These are phyloP conservation scores for Drosophila paracracens DNA, from an alignment of 2,888 invertebrate genomes.

Conservation along the genomic window DNA sequence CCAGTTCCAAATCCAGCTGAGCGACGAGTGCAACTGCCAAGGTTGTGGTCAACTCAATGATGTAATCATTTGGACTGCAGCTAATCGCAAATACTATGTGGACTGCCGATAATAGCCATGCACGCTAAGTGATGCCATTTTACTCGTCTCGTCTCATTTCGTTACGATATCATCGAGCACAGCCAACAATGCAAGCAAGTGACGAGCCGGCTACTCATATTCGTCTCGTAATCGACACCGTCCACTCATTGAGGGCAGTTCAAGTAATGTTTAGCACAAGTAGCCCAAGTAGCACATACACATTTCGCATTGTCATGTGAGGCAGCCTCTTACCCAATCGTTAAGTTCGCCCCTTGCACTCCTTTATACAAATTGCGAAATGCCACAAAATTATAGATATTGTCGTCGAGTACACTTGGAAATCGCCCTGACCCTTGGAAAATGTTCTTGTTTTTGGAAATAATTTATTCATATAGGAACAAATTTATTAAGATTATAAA, in stretches of 20 bases:
- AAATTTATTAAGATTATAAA: background rate
- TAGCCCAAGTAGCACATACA: conserved; percentile 11
- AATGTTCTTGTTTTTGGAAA: background rate
- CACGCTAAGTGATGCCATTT: conserved; percentile 44
- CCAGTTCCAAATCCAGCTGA: conserved; percentile 1
- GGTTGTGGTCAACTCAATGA: conserved; percentile 22
- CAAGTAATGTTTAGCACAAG: conserved; percentile 47
- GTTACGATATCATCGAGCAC: conserved; percentile 39
- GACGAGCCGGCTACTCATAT: conserved; percentile 21
- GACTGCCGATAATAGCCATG: conserved; percentile 32
- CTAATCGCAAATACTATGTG: conserved; percentile 15
- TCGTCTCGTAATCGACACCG: conserved; percentile 10
- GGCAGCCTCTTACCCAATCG: conserved; percentile 37
- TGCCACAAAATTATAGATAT: conserved; percentile 46
- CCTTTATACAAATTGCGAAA: conserved; percentile 12
- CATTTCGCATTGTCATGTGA: conserved; percentile 14
- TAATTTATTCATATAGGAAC: background rate
- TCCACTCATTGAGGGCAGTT: conserved; percentile 39
- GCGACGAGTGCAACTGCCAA: conserved; percentile 25
- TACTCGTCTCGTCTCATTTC: conserved; percentile 31
- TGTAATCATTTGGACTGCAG: conserved; percentile 20
- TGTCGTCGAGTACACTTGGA: conserved; percentile 11
- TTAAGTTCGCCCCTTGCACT: conserved; percentile 8
- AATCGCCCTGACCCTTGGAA: background rate
- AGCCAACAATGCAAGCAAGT: conserved; percentile 38